phyloP scores from a whole-genome alignment of 2,113 vertebrate genomes.

The Microcebus lehilahytsara region DNA sequence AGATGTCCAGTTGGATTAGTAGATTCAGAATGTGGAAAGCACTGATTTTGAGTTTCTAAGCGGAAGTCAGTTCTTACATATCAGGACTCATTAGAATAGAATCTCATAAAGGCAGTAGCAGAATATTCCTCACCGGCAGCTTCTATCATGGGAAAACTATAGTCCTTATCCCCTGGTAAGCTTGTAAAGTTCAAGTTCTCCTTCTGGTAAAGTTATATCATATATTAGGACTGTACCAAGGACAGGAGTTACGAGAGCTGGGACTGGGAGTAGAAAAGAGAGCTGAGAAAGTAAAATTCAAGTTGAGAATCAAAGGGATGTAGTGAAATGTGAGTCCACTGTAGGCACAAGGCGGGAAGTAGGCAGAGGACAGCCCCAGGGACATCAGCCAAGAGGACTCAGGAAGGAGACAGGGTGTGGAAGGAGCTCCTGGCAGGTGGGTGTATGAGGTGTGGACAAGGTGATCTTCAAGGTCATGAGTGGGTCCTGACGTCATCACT shows the following conservation, averaged over 20 bases:
- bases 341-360: neutral
- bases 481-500: neutral
- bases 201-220: neutral
- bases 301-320: neutral
- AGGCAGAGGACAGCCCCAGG: neutral
- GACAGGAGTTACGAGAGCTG: neutral
- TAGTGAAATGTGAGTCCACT: neutral
- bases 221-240: neutral
- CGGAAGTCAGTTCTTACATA: neutral
- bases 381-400: neutral
- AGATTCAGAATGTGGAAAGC: neutral
- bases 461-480: neutral
- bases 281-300: neutral
- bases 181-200: neutral
- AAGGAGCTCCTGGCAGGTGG: no score
- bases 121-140: neutral
- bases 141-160: neutral
- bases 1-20: neutral
- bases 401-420: neutral
- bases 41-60: neutral
- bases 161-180: neutral
- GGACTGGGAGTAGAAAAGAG: neutral
- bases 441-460: neutral
- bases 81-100: neutral
- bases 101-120: neutral